phyloP scores from a whole-genome alignment of 1,140 invertebrate genomes.

The Antheraea pernyi region DNA sequence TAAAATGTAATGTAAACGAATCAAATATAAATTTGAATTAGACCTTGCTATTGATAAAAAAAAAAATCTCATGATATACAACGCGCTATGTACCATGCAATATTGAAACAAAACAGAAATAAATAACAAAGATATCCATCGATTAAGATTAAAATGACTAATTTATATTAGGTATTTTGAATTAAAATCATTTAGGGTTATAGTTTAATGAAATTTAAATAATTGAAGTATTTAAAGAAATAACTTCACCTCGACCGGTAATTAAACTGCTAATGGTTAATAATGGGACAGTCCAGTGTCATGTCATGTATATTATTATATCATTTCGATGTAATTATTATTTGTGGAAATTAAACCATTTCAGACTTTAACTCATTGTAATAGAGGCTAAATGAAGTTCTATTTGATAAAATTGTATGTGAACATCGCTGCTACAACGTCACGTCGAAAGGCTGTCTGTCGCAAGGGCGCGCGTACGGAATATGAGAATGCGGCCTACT shows the following conservation, averaged over 20 bases:
- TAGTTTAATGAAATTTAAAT: not conserved
- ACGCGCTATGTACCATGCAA: too few species aligned
- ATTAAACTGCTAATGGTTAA: not conserved
- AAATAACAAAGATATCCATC: too few species aligned
- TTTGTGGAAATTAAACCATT: not conserved
- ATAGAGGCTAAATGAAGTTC: constrained; percentile 1
- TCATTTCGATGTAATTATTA: not conserved
- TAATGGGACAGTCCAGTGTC: not conserved
- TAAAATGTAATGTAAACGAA: too few species aligned
- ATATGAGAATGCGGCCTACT: constrained; percentile 51
- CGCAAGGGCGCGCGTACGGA: constrained; percentile 53
- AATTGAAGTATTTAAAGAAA: not conserved
- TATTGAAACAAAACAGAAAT: too few species aligned
- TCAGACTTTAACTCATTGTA: not conserved
- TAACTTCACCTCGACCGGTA: not conserved
- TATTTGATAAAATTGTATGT: constrained; percentile 16
- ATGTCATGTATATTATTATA: not conserved
- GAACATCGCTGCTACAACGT: constrained; percentile 30
- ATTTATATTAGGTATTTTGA: too few species aligned
- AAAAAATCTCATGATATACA: too few species aligned
- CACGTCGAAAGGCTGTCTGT: constrained; percentile 49
- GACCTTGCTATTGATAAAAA: too few species aligned
- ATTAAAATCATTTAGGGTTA: not conserved
- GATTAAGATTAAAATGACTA: too few species aligned
- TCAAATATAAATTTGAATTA: too few species aligned